Conservation (phyloP, 2,113 vertebrate genomes). For the Mormyrus lacerda region DNA sequence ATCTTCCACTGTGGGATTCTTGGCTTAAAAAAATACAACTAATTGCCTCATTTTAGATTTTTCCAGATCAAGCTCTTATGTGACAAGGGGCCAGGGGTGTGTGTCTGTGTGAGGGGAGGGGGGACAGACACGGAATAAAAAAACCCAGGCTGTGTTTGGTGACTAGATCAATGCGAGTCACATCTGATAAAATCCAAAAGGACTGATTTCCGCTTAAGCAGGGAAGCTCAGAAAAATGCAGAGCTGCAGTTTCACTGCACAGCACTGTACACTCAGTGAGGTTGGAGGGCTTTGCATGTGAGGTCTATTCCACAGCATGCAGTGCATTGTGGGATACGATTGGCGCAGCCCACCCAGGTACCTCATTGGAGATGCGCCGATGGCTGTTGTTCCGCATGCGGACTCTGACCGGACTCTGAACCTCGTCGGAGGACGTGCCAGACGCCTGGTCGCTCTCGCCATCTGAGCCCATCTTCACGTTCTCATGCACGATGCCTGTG, state of each 20-base stretch:
- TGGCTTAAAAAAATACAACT: background rate
- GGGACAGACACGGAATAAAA: background rate
- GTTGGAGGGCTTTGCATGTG: background rate
- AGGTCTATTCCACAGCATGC: background rate
- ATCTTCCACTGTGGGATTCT: background rate
- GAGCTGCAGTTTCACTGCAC: background rate
- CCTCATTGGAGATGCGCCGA: constrained; percentile 25
- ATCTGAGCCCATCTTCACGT: constrained; percentile 23
- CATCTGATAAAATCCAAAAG: background rate
- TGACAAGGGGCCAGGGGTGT: background rate
- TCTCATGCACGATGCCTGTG: constrained; percentile 20
- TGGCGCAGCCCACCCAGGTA: background rate
- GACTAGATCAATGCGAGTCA: background rate
- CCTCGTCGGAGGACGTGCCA: constrained; percentile 21
- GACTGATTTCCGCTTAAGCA: background rate
- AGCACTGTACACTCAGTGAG: background rate
- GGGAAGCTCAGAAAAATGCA: background rate
- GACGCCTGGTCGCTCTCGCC: constrained; percentile 23
- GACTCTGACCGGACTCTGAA: constrained; percentile 22
- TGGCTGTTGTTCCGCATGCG: constrained; percentile 24
- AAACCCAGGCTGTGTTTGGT: background rate
- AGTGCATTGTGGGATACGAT: background rate
- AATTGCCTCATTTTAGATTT: background rate
- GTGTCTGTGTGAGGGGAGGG: background rate
- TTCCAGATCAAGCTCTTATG: background rate